Evolutionary conservation across 30 jellyfish, hydroid and myxozoan species (phyloP).

Genomic region (Rhopilema esculentum): DNA sequence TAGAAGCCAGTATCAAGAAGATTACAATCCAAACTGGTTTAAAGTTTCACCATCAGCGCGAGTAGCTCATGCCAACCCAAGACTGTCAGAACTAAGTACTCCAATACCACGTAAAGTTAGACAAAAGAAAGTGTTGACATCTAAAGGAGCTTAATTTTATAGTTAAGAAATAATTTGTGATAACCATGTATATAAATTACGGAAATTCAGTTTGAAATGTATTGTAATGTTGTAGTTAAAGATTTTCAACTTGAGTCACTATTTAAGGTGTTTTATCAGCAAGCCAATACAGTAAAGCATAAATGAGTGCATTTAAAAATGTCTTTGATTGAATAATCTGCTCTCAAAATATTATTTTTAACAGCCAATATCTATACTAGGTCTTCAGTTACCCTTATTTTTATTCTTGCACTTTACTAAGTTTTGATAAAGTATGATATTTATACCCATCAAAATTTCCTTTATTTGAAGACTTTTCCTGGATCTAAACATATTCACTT

Average conservation of each 20-base stretch:
- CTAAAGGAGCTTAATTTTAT: neutral
- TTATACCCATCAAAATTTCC: too few relatives aligned
- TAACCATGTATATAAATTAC: neutral
- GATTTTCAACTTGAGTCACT: neutral
- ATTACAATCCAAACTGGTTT: slow-evolving; percentile 74
- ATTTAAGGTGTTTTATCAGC: neutral
- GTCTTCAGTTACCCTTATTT: too few relatives aligned
- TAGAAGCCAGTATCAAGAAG: slow-evolving; percentile 85
- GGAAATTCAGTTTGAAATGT: neutral
- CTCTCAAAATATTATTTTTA: too few relatives aligned
- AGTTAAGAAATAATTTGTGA: neutral
- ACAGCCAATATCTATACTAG: too few relatives aligned
- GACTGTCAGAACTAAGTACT: slow-evolving; percentile 79
- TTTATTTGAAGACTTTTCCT: too few relatives aligned
- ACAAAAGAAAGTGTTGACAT: slow-evolving; percentile 64
- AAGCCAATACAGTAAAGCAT: too few relatives aligned
- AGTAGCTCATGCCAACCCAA: slow-evolving; percentile 80
- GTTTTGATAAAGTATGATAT: too few relatives aligned
- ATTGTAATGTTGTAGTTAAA: neutral
- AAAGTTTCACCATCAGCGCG: slow-evolving; percentile 84
- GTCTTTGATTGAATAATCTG: too few relatives aligned
- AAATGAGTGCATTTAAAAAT: too few relatives aligned
- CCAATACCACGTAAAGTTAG: slow-evolving; percentile 92
- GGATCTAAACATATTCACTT: too few relatives aligned
- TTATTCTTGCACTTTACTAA: too few relatives aligned